Conservation (phyloP, 2,797 vertebrate genomes). For the Geotria australis region DNA sequence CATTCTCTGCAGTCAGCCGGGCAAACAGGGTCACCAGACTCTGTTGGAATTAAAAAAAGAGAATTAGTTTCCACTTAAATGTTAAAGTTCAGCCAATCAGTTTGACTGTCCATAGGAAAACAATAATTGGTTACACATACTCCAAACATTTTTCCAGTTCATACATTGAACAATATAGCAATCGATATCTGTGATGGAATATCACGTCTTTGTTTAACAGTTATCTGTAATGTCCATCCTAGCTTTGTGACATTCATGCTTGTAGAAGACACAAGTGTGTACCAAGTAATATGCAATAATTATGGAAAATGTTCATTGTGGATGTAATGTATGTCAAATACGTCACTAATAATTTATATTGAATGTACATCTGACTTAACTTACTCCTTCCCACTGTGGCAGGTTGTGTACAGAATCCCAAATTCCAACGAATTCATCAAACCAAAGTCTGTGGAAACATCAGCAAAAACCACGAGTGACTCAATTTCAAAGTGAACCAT, state of each 20-base stretch:
- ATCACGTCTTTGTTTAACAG: too few relatives aligned
- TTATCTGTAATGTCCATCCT: too few relatives aligned
- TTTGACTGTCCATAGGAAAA: too few relatives aligned
- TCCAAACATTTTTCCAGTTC: too few relatives aligned
- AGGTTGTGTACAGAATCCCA: constrained; percentile 91
- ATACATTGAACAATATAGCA: too few relatives aligned
- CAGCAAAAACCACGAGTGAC: too few relatives aligned
- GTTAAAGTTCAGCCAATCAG: background rate
- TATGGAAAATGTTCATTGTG: background rate
- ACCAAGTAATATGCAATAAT: background rate
- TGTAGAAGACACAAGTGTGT: background rate
- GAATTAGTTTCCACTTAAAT: background rate
- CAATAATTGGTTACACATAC: too few relatives aligned
- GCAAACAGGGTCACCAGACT: constrained; percentile 81
- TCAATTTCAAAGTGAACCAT: too few relatives aligned
- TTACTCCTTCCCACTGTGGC: constrained; percentile 82
- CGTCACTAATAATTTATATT: too few relatives aligned
- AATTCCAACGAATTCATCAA: constrained; percentile 58
- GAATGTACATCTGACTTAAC: constrained; percentile 6
- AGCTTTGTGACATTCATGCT: background rate
- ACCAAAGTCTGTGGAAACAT: constrained; percentile 44
- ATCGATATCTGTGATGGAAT: too few relatives aligned
- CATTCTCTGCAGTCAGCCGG: constrained; percentile 74
- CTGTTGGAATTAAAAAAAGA: constrained; percentile 13
- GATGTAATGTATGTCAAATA: background rate